Base-by-base conservation (phyloP, 2,888 invertebrate species). In the Philereme transversata region DNA sequence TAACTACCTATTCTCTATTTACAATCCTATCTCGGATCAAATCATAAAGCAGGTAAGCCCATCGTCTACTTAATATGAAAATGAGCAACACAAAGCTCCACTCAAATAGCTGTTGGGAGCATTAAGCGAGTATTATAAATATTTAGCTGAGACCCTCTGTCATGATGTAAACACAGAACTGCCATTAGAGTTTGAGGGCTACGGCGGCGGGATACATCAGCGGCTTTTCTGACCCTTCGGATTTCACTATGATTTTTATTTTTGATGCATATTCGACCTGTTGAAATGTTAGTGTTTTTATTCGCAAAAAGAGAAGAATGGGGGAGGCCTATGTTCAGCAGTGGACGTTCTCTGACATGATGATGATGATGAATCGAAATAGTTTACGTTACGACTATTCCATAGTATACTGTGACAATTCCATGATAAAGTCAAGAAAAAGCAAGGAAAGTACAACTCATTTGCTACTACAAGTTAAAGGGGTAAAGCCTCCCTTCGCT, bases 61-160 rank as follows among this genome's bases (percentile, higher is more conserved):
- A 56, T 47, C 53, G 46, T 54, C 53, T 53, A 59, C 60, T 60
- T 59, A 53, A 59, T 73, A 75, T 74, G 73, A 70, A 72, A 75
- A 74, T 73, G 70, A 71, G 62, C 45, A 60, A 65, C 64, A 65
- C 66, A 70, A 74, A 75, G 67, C 70, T 75, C 70, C 61, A 64
- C 68, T 68, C 68, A 73, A 74, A 81, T 73, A 72, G 75, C 75
- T 72, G 67, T 61, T 64, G 75, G 74, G 73, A 50, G 51, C 74
- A 80, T 79, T 79, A 78, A 62, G 71, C 72, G 75, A 81, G 78
- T 78, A 79, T 79, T 78, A 81, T 79, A 81, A 81, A 80, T 79
- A 77, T 83, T 83, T 77, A 78, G 71, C 72, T 45, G 64, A 50
- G 65, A 65, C 74, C 75, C 75, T 77, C 77, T 78, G 78, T 79